phyloP scores from a whole-genome alignment of 2,888 invertebrate genomes.

The Drosophila anomalata region DNA sequence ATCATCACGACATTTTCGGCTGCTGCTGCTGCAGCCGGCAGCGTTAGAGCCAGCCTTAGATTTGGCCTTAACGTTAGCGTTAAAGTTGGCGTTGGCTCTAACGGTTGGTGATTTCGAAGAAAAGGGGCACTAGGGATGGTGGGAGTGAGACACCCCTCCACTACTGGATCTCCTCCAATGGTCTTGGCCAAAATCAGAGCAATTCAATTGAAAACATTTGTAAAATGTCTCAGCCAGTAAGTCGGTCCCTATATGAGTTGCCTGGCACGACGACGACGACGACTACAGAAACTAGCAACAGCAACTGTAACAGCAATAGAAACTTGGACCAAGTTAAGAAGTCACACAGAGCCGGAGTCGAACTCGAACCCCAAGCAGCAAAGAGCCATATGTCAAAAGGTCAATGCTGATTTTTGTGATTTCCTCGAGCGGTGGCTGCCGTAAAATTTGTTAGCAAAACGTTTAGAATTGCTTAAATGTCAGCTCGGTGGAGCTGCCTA shows the following conservation, averaged over 20 bases:
- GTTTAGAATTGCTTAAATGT: constrained; percentile 78
- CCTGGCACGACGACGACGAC: constrained; percentile 68
- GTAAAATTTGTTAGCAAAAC: constrained; percentile 75
- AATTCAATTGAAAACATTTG: constrained; percentile 80
- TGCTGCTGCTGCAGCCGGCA: constrained; percentile 49
- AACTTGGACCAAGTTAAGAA: constrained; percentile 55
- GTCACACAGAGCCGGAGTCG: constrained; percentile 52
- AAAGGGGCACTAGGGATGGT: constrained; percentile 2
- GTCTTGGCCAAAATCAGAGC: constrained; percentile 76
- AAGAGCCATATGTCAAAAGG: constrained; percentile 77
- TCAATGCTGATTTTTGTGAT: constrained; percentile 74
- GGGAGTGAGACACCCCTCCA: constrained; percentile 14
- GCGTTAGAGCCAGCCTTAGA: constrained; percentile 3
- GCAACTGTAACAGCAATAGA: constrained; percentile 33
- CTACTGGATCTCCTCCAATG: background rate
- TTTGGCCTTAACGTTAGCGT: constrained; percentile 49
- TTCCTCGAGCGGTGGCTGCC: constrained; percentile 47
- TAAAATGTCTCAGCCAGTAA: constrained; percentile 68
- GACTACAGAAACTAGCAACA: constrained; percentile 21
- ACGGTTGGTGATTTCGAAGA: constrained; percentile 37
- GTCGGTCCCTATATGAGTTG: constrained; percentile 66
- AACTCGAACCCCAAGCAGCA: constrained; percentile 16
- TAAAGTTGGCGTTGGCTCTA: constrained; percentile 71
- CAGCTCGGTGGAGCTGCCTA: constrained; percentile 48
- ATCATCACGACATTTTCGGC: constrained; percentile 84